Evolutionary conservation across 2,797 vertebrate genomes (phyloP).

Genomic region (Crenichthys baileyi): DNA sequence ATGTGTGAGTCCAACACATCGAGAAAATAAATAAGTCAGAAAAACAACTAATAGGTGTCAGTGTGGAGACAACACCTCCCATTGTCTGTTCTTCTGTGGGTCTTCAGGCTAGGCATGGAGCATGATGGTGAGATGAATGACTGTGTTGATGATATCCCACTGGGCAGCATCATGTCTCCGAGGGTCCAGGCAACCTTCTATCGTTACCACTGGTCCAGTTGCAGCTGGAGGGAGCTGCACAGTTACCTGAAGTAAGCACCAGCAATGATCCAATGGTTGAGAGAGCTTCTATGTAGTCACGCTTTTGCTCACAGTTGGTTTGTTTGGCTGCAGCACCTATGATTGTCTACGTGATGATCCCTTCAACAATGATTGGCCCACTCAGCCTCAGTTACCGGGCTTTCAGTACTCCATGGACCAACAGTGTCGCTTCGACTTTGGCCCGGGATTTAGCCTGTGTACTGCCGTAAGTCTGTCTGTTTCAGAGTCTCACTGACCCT

Average conservation of each 20-base stretch:
- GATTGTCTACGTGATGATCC: constrained; percentile 83
- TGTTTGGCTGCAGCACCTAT: constrained; percentile 46
- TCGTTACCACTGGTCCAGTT: constrained; percentile 96
- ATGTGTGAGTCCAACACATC: constrained; percentile 86
- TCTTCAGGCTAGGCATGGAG: constrained; percentile 74
- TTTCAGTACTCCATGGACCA: constrained; percentile 96
- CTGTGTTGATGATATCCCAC: constrained; percentile 89
- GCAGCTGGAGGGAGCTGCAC: constrained; percentile 93
- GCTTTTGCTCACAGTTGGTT: rapidly evolving
- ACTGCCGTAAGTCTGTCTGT: constrained; percentile 85
- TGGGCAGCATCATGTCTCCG: constrained; percentile 98
- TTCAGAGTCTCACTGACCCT: neutral
- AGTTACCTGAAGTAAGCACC: constrained; percentile 89
- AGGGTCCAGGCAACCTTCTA: constrained; percentile 95
- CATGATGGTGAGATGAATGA: constrained; percentile 94
- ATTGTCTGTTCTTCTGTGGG: neutral
- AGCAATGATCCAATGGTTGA: neutral
- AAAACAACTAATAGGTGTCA: neutral
- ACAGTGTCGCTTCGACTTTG: constrained; percentile 96
- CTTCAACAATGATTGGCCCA: constrained; percentile 91
- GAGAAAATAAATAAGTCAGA: neutral
- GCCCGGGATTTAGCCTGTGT: constrained; percentile 93
- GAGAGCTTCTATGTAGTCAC: no score
- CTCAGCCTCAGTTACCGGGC: constrained; percentile 90
- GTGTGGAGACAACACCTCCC: neutral